A percentile compares a stretch with the other conserved stretches of the same genome.
Conservation (phyloP, 2,797 vertebrate genomes). For the Myioborus melanocephalus region DNA sequence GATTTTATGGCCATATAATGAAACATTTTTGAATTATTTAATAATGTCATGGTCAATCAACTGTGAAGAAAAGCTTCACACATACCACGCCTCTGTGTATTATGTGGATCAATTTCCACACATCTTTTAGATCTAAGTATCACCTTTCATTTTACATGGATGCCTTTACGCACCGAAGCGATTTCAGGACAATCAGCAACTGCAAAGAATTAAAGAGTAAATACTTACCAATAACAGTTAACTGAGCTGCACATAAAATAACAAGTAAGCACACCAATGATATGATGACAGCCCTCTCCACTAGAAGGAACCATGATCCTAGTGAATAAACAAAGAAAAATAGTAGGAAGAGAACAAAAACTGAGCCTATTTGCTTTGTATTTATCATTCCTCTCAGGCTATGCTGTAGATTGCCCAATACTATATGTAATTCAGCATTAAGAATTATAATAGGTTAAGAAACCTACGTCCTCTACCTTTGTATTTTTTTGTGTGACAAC, state of each 20-base stretch:
- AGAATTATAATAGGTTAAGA: background rate
- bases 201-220: background rate
- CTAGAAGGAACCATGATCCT: slow-evolving; percentile 71
- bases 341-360: background rate
- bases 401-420: background rate
- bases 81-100: rapidly evolving
- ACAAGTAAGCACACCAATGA: slow-evolving; percentile 59
- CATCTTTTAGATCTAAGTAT: background rate
- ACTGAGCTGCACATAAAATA: slow-evolving; percentile 66
- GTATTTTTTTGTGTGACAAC: background rate
- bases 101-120: background rate
- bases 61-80: background rate
- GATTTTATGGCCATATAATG: background rate
- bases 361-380: background rate
- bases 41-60: background rate
- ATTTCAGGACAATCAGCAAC: background rate
- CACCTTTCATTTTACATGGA: background rate
- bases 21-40: background rate
- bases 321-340: slow-evolving; percentile 34
- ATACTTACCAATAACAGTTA: slow-evolving; percentile 74
- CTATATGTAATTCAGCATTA: background rate
- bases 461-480: background rate
- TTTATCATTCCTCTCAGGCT: background rate
- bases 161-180: background rate
- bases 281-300: slow-evolving; percentile 69